These are phyloP conservation scores for Epinephelus coioides DNA, from an alignment of 2,797 vertebrate species.

Conservation along the genomic window DNA sequence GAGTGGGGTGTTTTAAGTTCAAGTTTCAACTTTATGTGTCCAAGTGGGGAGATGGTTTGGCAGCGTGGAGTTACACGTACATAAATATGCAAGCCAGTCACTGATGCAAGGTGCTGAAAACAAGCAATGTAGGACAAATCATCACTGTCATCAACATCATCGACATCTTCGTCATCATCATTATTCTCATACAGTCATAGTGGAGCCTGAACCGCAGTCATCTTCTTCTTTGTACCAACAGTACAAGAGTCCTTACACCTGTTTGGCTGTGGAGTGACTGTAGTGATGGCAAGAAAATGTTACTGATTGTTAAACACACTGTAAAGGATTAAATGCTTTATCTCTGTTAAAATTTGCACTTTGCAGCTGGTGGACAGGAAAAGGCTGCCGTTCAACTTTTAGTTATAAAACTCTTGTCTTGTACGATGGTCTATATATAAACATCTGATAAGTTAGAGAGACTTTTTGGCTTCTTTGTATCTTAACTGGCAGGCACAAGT, in stretches of 20 bases:
- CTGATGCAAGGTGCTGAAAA: conserved; percentile 37
- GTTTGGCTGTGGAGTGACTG: neutral
- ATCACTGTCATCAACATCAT: neutral
- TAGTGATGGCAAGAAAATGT: too few species aligned
- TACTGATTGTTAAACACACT: neutral
- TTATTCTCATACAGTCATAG: neutral
- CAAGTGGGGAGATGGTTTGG: conserved; percentile 40
- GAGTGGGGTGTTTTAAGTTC: conserved; percentile 38
- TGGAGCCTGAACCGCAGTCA: neutral
- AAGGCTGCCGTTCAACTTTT: neutral
- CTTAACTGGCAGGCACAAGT: too few species aligned
- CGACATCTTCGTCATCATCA: conserved; percentile 5
- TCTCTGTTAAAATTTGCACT: too few species aligned
- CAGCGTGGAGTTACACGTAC: conserved; percentile 9
- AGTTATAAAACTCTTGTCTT: neutral
- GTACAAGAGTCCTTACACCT: neutral
- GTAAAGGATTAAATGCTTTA: neutral
- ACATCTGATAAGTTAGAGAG: neutral
- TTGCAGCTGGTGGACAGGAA: neutral
- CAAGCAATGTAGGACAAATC: conserved; percentile 30
- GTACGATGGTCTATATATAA: neutral
- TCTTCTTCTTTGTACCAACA: neutral
- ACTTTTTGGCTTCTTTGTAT: neutral
- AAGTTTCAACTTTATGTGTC: conserved; percentile 41
- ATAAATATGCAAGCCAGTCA: neutral